Conservation (phyloP, 2,113 vertebrate species). For the Grammomys dolichurus region DNA sequence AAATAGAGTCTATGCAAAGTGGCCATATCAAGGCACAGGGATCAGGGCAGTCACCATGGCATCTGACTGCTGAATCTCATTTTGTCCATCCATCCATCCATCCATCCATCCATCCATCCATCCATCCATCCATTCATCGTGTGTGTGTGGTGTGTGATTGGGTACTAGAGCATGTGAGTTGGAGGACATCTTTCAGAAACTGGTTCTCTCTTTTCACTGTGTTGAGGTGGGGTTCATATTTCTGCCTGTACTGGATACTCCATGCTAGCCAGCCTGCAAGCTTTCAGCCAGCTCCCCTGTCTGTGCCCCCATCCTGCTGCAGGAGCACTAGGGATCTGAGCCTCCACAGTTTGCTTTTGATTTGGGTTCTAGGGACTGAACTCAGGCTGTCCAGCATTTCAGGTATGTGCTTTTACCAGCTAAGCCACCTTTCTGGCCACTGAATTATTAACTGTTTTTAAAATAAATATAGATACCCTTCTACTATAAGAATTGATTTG, state of each 20-base stretch:
- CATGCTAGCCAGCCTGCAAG: neutral
- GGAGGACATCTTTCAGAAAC: neutral
- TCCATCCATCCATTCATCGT: neutral
- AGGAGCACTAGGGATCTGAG: neutral
- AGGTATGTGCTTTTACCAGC: neutral
- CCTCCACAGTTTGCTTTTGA: neutral
- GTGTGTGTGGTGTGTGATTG: neutral
- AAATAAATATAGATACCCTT: neutral
- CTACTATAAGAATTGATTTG: neutral
- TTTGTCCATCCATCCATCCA: neutral
- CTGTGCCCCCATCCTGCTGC: neutral
- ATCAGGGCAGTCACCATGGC: neutral
- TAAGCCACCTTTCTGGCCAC: no score
- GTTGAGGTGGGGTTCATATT: neutral
- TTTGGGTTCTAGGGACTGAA: neutral
- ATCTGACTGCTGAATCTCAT: neutral
- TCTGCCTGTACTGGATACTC: neutral
- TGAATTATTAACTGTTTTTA: neutral
- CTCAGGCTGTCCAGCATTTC: neutral
- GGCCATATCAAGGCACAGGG: neutral
- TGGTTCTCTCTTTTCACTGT: neutral
- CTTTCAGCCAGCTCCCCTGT: no score
- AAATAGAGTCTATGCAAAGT: neutral
- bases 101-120: neutral
- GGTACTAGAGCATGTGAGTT: no score